Base-by-base conservation (phyloP, 2,888 invertebrate species). In the Pachydiplax longipennis region DNA sequence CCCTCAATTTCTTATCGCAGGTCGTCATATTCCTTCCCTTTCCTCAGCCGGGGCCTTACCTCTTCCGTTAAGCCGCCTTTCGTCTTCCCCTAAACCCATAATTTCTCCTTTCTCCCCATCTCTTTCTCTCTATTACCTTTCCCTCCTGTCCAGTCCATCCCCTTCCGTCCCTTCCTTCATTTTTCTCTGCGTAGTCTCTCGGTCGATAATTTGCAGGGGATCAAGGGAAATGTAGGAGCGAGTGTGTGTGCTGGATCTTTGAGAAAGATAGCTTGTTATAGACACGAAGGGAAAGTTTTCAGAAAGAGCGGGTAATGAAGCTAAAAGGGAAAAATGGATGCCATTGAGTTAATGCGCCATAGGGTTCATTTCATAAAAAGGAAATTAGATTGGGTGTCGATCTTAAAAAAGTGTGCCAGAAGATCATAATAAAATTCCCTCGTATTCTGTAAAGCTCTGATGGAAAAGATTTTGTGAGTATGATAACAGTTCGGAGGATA, bases 191-290 rank as follows among this genome's bases (percentile, higher is more conserved):
- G 4, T n/a, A 25, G 25, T 31, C 18, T 8, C 35, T 35, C 31
- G 83, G 83, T 83, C 83, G 83, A 83, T 83, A 83, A 83, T 48
- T 53, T 15, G 40, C 31, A 83, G 83, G 18, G 18, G n/a, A 53
- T 35, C 5, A 48, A 4, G n/a, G 40, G 82, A 44, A 18, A 37
- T 12, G 40, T 35, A 81, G 40, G 40, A 10, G 80, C 25, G 80
- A 80, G 81, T 37, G 40, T 35, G 81, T 22, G 81, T 22, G 4
- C 22, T n/a, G n/a, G 81, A 37, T 35, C 35, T 35, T 40, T 13
- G n/a, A 31, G 73, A 73, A 25, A 31, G 82, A 25, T 40, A 40
- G 48, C 12, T 40, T 44, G 82, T 40, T 48, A 18, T 40, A 82
- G 81, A 82, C 44, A 25, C 10, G 44, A 22, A 44, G 81, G 44